A percentile compares a stretch with the other conserved stretches of the same genome.
phyloP scores from a whole-genome alignment of 2,113 vertebrate genomes.

The Oreotrochilus melanogaster region DNA sequence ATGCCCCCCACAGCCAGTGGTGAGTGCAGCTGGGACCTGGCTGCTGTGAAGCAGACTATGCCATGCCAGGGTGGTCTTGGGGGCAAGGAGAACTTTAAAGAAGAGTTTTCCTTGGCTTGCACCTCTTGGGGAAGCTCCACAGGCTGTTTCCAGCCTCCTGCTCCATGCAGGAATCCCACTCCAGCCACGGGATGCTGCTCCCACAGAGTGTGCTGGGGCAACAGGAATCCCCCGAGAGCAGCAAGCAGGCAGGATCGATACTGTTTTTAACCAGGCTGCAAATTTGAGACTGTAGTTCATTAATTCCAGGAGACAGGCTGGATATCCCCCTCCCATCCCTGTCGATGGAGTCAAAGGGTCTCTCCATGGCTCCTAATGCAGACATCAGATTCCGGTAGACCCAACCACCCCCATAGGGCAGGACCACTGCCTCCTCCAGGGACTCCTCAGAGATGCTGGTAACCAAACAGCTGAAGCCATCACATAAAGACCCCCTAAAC shows the following conservation, averaged over 20 bases:
- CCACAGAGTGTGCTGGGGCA: too few species aligned
- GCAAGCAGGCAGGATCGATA: conserved; percentile 30
- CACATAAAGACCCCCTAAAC: fast-evolving
- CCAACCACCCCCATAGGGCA: conserved; percentile 42
- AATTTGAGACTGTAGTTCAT: conserved; percentile 69
- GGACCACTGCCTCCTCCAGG: not conserved
- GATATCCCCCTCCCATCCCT: conserved; percentile 29
- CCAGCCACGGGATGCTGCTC: too few species aligned
- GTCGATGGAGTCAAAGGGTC: conserved; percentile 67
- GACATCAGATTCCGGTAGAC: conserved; percentile 73
- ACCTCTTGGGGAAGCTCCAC: not conserved
- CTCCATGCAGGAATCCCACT: fast-evolving
- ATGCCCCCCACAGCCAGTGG: too few species aligned
- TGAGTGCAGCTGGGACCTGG: too few species aligned
- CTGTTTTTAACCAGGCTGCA: conserved; percentile 46
- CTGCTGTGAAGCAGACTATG: too few species aligned
- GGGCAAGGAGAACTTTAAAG: fast-evolving
- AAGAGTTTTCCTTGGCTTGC: too few species aligned
- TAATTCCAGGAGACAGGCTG: conserved; percentile 68
- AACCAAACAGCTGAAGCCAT: not conserved
- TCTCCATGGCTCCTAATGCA: conserved; percentile 24
- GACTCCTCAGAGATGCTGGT: not conserved
- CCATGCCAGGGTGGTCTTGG: fast-evolving
- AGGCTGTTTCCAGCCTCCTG: fast-evolving
- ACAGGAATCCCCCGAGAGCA: not conserved